These are phyloP conservation scores for Gastracanthus pulcherrimus DNA, from an alignment of 2,888 invertebrate genomes.

Conservation along the genomic window DNA sequence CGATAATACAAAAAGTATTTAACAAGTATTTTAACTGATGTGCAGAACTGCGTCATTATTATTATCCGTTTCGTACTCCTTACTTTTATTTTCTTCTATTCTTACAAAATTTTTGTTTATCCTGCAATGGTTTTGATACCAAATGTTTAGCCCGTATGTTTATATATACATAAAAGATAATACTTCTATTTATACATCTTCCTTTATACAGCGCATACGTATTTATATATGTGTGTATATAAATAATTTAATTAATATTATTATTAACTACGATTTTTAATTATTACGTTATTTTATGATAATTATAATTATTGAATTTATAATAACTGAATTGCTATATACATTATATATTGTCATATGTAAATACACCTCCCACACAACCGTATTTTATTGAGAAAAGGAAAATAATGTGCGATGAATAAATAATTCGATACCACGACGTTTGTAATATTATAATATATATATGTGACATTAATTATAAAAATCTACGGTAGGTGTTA, in stretches of 20 bases:
- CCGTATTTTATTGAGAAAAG: conserved; percentile 1
- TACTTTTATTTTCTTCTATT: conserved; percentile 11
- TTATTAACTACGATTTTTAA: conserved; percentile 22
- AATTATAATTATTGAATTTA: conserved; percentile 48
- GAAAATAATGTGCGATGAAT: conserved; percentile 55
- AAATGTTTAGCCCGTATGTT: conserved; percentile 70
- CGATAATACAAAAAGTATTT: conserved; percentile 32
- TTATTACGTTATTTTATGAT: conserved; percentile 31
- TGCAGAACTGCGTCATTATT: conserved; percentile 1
- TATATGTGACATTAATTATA: conserved; percentile 63
- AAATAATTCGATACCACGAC: conserved; percentile 63
- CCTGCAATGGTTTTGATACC: conserved; percentile 72
- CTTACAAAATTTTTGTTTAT: conserved; percentile 57
- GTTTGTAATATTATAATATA: conserved; percentile 66
- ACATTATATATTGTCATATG: conserved; percentile 59
- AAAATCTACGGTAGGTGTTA: conserved; percentile 63
- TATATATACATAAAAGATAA: conserved; percentile 61
- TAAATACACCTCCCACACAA: conserved; percentile 58
- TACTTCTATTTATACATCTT: conserved; percentile 69
- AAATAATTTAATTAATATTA: conserved; percentile 54
- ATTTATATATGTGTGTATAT: conserved; percentile 62
- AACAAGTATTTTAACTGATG: conserved; percentile 45
- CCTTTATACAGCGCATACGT: conserved; percentile 66
- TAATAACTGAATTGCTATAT: conserved; percentile 13
- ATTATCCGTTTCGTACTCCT: neutral